Conservation (phyloP, 2,113 vertebrate genomes). For the Psittacus erithacus region DNA sequence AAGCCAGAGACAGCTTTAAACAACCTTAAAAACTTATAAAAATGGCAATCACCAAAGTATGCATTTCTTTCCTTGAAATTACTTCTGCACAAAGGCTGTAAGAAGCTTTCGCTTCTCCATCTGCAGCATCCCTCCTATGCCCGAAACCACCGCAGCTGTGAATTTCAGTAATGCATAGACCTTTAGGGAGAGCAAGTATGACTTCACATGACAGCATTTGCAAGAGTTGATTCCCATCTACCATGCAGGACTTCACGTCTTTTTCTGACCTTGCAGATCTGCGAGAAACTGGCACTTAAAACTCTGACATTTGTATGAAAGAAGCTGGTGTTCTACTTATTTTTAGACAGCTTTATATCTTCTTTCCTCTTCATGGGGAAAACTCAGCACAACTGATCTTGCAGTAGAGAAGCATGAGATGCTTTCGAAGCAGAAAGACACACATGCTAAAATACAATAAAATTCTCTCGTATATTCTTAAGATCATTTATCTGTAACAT, state of each 20-base stretch:
- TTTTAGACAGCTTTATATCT: slow-evolving; percentile 6
- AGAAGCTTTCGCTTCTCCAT: background rate
- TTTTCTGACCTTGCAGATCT: slow-evolving; percentile 3
- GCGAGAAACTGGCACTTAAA: background rate
- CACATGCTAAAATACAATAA: background rate
- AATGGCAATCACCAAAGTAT: background rate
- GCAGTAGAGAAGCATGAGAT: background rate
- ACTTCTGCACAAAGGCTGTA: background rate
- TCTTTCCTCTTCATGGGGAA: background rate
- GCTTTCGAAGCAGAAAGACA: background rate
- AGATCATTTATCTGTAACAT: background rate
- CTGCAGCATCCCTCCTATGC: background rate
- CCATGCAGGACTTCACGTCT: background rate
- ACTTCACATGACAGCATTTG: background rate
- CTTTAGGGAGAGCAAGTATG: background rate
- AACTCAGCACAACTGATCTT: background rate
- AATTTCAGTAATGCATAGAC: background rate
- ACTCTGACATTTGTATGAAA: background rate
- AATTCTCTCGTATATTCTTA: background rate
- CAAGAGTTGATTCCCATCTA: background rate
- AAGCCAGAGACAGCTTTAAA: background rate
- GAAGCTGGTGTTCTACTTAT: background rate
- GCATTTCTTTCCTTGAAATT: background rate
- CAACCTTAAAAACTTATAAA: background rate
- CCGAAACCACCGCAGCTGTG: background rate